Base-by-base conservation (phyloP, 2,113 vertebrate genomes). In the Collichthys lucidus region DNA sequence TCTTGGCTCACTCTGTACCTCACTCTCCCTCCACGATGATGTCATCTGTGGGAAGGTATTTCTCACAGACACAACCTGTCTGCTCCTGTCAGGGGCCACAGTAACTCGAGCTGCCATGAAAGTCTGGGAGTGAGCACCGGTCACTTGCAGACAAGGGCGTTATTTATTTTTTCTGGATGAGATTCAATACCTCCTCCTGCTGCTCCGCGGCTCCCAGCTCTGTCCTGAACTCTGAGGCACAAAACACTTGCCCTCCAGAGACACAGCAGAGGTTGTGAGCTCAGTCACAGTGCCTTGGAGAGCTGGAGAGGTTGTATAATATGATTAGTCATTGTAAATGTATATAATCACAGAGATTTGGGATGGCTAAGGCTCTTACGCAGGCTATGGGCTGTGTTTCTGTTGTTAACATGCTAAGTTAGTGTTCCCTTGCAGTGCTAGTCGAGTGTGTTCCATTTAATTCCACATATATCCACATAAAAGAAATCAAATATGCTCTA, bases 151-250 rank as follows among this genome's bases (percentile, higher is more conserved):
- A 95, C 92, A 93, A 94, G 93, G 92, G 90, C 88, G 91, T 93
- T 91, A 95, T 95, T 95, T 94, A 93, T 95, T 94, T 94, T 91
- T 88, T 82, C 89, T 92, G 88, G 87, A 94, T 79, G 92, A 92
- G 91, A 93, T 92, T 94, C 88, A 92, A 91, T 94, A 88, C 75
- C 87, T 88, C 87, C 88, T 88, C 82, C 89, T 79, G 76, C 86
- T 86, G 77, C 85, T 90, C 80, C 12, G 10, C 10, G 55, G 71
- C 71, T 83, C 76, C 4, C 17, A 61, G 79, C 79, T 68, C 62
- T 26, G 8, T 89, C 75, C 83, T 86, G 83, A 89, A 86, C 75
- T 74, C 53, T 55, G 42, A 71, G 44, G 63, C 82, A 83, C 87
- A 79, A 80, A 89, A 61, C 74, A 87, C 72, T 84, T 67, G 63